Base-by-base conservation (phyloP, 2,797 vertebrate genomes). In the Molossus alvarezi region DNA sequence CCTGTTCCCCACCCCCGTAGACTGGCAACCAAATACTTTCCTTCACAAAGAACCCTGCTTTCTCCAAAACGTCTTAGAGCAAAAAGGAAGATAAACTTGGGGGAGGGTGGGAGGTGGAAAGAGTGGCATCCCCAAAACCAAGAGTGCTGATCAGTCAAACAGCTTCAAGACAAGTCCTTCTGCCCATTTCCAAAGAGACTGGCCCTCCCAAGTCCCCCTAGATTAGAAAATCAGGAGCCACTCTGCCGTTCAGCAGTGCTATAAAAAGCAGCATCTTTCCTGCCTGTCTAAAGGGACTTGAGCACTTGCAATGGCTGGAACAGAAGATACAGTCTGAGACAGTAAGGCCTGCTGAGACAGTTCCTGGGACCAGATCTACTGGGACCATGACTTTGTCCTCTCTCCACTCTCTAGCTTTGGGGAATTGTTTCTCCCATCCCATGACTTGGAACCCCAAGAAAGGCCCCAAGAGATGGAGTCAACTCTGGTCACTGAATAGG, bases 21-120 rank as follows among this genome's bases (percentile, higher is more conserved):
- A 33, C 5, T 79, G 55, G 84, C 85, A 64, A 27, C 17, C 90
- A 88, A 69, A 90, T 91, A 92, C 82, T 81, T 87, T 67, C 67
- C 41, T 80, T 92, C 73, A 37, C 41, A 77, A 25, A 25, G 62
- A 84, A 62, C 64, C 45, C 88, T 82, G 55, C 48, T 76, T 69
- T 69, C 41, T 85, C 58, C 37, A 37, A 9, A 84, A 95, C 45
- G 48, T 41, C 33, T 89, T 23, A 71, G 45, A 41, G 67, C 41
- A 71, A 92, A 91, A 60, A 60, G 2, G 41, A 88, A 88, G 48
- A 79, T 33, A 75, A 84, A 71, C 37, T 77, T 62, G 12, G 18
- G 57, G 29, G 37, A 55, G 4, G 20, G 27, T 15, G 13, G 33
- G 14, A 71, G 29, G 27, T 60, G 41, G 29, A 75, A 37, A 90